Conservation (phyloP, 2,797 vertebrate species). For the Orestias chungarensis region DNA sequence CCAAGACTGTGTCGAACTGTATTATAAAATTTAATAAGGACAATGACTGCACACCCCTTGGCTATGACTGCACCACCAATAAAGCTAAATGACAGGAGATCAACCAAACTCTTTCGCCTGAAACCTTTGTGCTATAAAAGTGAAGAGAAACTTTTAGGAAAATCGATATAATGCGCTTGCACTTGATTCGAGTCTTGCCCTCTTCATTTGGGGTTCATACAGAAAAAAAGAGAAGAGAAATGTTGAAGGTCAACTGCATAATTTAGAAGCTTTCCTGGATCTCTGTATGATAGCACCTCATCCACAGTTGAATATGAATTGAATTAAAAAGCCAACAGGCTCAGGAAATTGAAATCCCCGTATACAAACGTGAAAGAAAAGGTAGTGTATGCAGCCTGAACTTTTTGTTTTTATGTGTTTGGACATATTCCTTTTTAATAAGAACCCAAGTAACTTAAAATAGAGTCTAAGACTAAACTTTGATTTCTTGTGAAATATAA, state of each 20-base stretch:
- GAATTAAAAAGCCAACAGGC: conserved; percentile 41
- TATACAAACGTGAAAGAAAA: not conserved
- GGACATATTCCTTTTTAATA: too few species aligned
- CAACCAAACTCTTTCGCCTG: conserved; percentile 19
- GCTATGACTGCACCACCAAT: conserved; percentile 51
- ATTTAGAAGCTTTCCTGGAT: conserved; percentile 40
- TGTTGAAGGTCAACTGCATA: conserved; percentile 44
- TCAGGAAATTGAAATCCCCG: not conserved
- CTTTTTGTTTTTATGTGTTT: too few species aligned
- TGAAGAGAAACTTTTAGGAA: conserved; percentile 39
- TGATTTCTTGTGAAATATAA: too few species aligned
- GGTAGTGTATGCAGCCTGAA: too few species aligned
- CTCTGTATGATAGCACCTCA: conserved; percentile 41
- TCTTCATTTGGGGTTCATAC: conserved; percentile 30
- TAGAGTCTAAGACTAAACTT: too few species aligned
- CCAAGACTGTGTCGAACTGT: conserved; percentile 34
- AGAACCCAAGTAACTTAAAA: too few species aligned
- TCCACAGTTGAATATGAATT: conserved; percentile 42
- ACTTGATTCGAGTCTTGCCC: conserved; percentile 40
- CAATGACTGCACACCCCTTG: conserved; percentile 30
- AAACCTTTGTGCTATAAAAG: conserved; percentile 41
- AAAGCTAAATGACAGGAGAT: conserved; percentile 46
- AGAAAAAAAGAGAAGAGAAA: conserved; percentile 26
- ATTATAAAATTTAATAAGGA: conserved; percentile 52
- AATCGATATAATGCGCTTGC: conserved; percentile 51